A percentile compares a stretch with the other conserved stretches of the same genome.
These are phyloP conservation scores for Pipistrellus nathusii DNA, from an alignment of 2,797 vertebrate species.

Conservation along the genomic window DNA sequence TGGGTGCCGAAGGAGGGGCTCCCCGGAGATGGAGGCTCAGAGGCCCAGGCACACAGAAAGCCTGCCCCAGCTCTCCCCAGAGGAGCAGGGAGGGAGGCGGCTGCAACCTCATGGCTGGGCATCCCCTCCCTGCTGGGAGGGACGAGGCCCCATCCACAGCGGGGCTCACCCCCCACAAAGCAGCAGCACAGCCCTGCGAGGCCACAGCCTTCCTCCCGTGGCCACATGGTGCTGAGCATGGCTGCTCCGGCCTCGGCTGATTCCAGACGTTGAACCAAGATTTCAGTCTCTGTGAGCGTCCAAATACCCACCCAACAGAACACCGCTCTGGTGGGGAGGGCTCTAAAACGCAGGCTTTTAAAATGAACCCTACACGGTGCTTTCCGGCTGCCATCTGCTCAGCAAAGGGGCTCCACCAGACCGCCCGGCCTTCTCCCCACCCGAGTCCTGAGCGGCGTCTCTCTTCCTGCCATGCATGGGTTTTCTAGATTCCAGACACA, in stretches of 20 bases:
- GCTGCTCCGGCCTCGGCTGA: neutral
- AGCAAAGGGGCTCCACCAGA: neutral
- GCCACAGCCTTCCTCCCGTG: neutral
- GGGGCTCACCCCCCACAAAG: constrained; percentile 59
- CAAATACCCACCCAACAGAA: constrained; percentile 57
- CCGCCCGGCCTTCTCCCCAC: neutral
- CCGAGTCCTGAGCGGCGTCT: neutral
- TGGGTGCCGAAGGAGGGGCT: neutral
- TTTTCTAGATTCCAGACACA: constrained; percentile 13
- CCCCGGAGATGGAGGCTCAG: neutral
- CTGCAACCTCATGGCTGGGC: constrained; percentile 38
- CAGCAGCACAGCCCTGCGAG: constrained; percentile 68
- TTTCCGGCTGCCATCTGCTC: neutral
- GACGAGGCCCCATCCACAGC: constrained; percentile 23
- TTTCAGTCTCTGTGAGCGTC: neutral
- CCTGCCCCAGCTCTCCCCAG: neutral
- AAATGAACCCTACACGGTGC: neutral
- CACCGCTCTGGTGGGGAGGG: neutral
- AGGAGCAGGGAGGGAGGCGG: neutral
- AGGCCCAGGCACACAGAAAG: neutral
- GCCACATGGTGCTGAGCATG: constrained; percentile 30
- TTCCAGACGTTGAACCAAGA: neutral
- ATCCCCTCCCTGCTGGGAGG: constrained; percentile 67
- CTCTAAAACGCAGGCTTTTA: neutral
- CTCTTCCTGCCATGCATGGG: neutral